A percentile compares a stretch with the other conserved stretches of the same genome.
These are phyloP conservation scores for Brachionus rotundiformis DNA, from an alignment of 1,140 invertebrate species.

Conservation along the genomic window DNA sequence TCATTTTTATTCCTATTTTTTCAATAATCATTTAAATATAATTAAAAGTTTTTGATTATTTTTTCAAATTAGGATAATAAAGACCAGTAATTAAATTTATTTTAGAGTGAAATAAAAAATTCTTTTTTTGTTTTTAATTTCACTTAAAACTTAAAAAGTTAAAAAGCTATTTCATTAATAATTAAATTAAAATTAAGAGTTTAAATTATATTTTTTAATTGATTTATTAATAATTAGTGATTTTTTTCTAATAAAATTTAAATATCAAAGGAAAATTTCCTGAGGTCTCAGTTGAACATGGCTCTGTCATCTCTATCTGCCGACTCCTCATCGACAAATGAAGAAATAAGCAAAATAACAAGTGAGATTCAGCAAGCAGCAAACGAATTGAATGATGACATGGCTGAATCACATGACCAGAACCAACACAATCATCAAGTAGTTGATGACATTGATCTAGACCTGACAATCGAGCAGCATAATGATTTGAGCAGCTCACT, in stretches of 20 bases:
- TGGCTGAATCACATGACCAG: not conserved
- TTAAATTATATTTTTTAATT: too few species aligned
- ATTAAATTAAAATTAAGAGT: too few species aligned
- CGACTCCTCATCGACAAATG: not conserved
- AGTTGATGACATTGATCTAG: slow-evolving; percentile 5
- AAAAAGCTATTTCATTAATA: too few species aligned
- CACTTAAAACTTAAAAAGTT: too few species aligned
- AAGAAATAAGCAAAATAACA: slow-evolving; percentile 7
- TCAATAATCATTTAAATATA: too few species aligned
- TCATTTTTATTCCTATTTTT: not conserved
- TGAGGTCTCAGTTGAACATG: slow-evolving; percentile 44
- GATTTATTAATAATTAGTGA: too few species aligned
- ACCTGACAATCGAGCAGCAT: slow-evolving; percentile 27
- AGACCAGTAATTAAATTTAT: too few species aligned
- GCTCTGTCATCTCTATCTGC: not conserved
- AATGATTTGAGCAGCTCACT: not conserved
- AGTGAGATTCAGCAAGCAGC: not conserved
- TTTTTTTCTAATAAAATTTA: not conserved
- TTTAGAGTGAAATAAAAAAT: slow-evolving; percentile 17
- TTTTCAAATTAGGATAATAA: too few species aligned
- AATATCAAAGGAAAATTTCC: not conserved
- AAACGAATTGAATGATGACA: not conserved
- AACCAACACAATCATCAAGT: not conserved
- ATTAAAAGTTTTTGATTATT: too few species aligned
- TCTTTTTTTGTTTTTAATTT: too few species aligned